These are phyloP conservation scores for Tachysurus fulvidraco DNA, from an alignment of 2,113 vertebrate genomes.

Conservation along the genomic window DNA sequence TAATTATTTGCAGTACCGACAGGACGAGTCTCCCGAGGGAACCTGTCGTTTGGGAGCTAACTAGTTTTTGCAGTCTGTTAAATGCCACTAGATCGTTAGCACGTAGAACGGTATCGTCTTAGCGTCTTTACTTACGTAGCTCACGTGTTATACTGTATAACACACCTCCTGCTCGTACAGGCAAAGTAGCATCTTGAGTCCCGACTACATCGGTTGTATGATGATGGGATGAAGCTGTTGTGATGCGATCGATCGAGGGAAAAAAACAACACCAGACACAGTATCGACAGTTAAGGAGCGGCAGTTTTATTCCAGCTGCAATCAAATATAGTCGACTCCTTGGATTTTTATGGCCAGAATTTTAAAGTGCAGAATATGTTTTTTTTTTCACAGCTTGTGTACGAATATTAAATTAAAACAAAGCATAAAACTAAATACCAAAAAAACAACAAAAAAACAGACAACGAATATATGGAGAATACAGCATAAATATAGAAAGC, in stretches of 20 bases:
- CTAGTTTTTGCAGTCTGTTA: not conserved
- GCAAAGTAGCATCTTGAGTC: not conserved
- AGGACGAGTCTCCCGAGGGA: not conserved
- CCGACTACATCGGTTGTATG: not conserved
- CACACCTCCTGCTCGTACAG: too few relatives aligned
- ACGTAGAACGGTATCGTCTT: not conserved
- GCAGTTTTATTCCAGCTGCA: constrained; percentile 77
- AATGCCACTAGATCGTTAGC: not conserved
- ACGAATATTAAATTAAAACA: constrained; percentile 69
- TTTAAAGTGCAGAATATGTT: constrained; percentile 79
- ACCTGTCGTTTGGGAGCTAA: not conserved
- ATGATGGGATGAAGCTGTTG: not conserved
- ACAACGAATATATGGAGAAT: constrained; percentile 67
- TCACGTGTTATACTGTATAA: not conserved
- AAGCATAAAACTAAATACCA: constrained; percentile 63
- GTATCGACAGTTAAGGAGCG: constrained; percentile 63
- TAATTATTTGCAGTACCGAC: not conserved
- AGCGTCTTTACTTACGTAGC: not conserved
- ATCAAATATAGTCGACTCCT: constrained; percentile 70
- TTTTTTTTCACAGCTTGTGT: constrained; percentile 79
- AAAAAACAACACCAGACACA: constrained; percentile 33
- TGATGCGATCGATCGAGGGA: too few relatives aligned
- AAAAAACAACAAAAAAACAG: too few relatives aligned
- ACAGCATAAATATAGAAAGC: constrained; percentile 66
- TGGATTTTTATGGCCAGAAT: constrained; percentile 69